Evolutionary conservation across 2,113 vertebrate genomes (phyloP), one percentile per base, ranked within the genome.

Genomic region (Leucoraja erinaceus): DNA sequence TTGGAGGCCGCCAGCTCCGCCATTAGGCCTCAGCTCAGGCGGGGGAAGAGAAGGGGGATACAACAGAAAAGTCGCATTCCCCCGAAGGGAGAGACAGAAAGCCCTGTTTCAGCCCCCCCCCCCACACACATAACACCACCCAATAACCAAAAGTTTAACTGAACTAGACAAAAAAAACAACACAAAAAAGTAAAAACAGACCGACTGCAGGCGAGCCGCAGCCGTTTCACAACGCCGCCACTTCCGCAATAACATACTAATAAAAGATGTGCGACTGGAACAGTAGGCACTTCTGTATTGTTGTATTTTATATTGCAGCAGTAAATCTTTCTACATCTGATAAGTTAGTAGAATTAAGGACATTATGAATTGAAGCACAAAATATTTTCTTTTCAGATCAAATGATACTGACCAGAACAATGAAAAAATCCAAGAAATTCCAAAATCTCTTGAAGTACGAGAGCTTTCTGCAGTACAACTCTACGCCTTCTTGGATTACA

Each of bases 391-490:
- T 81, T 56, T 81, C 78, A 81, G 8, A 56, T 81, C 12, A 18
- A 88, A 66, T 31, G 9, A 68, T 92, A 95, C 96, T 96, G 93
- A 95, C 95, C 93, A 88, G 0, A 74, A 95, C 84, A 92, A 96
- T 83, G 79, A 96, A 93, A 93, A 95, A 91, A 93, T 96, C 94
- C 93, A 97, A 93, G 93, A 95, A 96, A 93, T 94, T 96, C 96
- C 95, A 95, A 86, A 94, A 93, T 93, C 93, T 94, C 94, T 75
- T 95, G 94, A 95, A 95, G 93, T 95, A 96, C 1, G 94, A 31
- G 28, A 22, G 77, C 93, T 95, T 95, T 93, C 94, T 93, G 93
- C 94, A 94, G 93, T 3, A 78, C 0, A 96, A 56, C 93, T 95
- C 95, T 93, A 88, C 70, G 79, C 28, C 3, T 94, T 95, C 95